A percentile compares a stretch with the other conserved stretches of the same genome.
Conservation (phyloP, 92 coral and sea anemone species). For the Montipora capitata region DNA sequence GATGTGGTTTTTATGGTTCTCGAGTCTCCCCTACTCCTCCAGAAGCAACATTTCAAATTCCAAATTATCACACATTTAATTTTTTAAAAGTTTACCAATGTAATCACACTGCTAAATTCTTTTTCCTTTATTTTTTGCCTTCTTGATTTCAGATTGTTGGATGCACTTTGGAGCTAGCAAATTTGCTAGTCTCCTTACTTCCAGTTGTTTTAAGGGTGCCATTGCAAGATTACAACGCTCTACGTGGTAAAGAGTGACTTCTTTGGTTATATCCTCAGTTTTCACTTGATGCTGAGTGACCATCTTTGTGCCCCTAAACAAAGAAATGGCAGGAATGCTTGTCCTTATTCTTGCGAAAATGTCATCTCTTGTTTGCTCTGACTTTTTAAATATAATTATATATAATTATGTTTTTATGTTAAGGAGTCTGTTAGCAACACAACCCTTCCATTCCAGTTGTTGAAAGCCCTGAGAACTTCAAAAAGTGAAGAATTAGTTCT, state of each 20-base stretch:
- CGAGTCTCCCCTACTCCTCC: neutral
- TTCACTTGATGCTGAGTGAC: neutral
- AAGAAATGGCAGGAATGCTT: no score
- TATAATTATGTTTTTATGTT: no score
- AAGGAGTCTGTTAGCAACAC: no score
- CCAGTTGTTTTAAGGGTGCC: conserved; percentile 82
- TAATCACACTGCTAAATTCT: neutral
- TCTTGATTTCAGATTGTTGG: conserved; percentile 79
- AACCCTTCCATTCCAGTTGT: no score
- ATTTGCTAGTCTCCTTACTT: conserved; percentile 81
- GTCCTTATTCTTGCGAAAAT: no score
- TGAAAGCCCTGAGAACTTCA: no score
- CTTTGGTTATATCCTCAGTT: neutral
- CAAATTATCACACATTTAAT: no score
- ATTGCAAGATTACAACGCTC: conserved; percentile 55
- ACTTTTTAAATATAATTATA: no score
- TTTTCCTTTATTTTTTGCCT: neutral
- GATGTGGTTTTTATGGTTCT: neutral
- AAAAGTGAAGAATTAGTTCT: no score
- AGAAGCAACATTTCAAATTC: no score
- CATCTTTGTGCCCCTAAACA: no score
- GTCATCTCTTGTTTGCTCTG: no score
- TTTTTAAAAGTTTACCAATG: neutral
- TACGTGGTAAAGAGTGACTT: neutral
- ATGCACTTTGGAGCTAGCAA: conserved; percentile 82